Conservation (phyloP, 1,140 invertebrate species). For the Drosophila tani region DNA sequence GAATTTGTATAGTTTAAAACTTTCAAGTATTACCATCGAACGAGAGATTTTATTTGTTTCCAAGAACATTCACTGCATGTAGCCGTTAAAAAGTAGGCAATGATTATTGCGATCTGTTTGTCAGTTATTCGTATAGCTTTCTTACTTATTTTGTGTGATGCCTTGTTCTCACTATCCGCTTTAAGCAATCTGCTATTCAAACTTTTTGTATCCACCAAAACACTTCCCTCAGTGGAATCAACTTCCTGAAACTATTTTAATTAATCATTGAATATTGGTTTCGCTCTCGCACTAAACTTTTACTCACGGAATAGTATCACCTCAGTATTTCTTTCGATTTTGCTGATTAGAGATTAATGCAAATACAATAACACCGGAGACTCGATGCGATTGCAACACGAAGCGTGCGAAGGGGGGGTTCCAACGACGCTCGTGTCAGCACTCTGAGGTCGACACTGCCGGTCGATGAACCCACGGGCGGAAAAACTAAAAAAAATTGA, state of each 20-base stretch:
- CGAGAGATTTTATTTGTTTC: not conserved
- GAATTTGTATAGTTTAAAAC: not conserved
- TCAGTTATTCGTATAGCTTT: no score
- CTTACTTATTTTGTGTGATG: no score
- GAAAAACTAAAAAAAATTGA: conserved; percentile 57
- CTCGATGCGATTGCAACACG: conserved; percentile 65
- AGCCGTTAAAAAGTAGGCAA: not conserved
- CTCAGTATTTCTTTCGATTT: conserved; percentile 23
- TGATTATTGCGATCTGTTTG: no score
- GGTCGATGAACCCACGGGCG: conserved; percentile 69
- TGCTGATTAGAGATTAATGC: conserved; percentile 66
- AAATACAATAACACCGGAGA: conserved; percentile 38
- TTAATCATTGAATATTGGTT: not conserved
- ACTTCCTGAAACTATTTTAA: not conserved
- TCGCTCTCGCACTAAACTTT: conserved; percentile 1
- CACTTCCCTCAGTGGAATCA: not conserved
- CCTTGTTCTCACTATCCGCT: not conserved
- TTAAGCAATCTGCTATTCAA: no score
- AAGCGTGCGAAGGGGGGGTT: conserved; percentile 10
- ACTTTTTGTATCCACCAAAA: no score
- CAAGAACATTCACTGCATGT: not conserved
- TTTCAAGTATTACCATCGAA: not conserved
- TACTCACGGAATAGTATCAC: conserved; percentile 14
- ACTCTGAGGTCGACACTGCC: conserved; percentile 69
- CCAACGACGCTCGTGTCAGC: conserved; percentile 70